Evolutionary conservation across 2,888 invertebrate species (phyloP).

Genomic region (Agrotis puta): DNA sequence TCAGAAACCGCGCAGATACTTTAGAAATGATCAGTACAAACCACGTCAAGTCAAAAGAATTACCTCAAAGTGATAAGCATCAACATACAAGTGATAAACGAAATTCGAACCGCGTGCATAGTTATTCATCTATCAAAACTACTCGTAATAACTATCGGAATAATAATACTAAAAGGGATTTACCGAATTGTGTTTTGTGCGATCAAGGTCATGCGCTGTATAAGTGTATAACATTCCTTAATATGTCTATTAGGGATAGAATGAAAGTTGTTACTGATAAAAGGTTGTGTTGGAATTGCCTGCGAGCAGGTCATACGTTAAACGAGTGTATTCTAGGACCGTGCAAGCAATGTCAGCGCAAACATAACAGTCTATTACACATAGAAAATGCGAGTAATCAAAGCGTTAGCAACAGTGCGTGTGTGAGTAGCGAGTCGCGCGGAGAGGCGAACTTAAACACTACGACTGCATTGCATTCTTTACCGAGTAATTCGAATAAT

Average conservation of each 20-base stretch:
- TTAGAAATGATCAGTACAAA: constrained; percentile 5
- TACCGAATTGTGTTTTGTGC: constrained; percentile 1
- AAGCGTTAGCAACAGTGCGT: not conserved
- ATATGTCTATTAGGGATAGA: constrained; percentile 1
- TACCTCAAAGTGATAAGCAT: not conserved
- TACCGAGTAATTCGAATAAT: not conserved
- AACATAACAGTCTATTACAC: constrained; percentile 22
- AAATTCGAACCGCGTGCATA: constrained; percentile 5
- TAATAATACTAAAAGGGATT: not conserved
- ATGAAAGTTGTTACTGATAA: constrained; percentile 14
- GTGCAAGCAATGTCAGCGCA: constrained; percentile 8
- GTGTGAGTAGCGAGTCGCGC: constrained; percentile 3
- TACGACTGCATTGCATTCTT: not conserved
- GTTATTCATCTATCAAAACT: not conserved
- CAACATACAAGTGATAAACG: constrained; percentile 1
- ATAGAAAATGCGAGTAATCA: not conserved
- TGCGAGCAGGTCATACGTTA: constrained; percentile 14
- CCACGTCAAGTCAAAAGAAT: not conserved
- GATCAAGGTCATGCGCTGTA: constrained; percentile 15
- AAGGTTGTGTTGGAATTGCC: constrained; percentile 15
- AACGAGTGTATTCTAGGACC: constrained; percentile 3
- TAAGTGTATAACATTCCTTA: constrained; percentile 1
- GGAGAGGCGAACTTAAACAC: not conserved
- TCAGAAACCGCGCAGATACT: constrained; percentile 6
- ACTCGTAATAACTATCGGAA: not conserved